Base-by-base conservation (phyloP, 2,797 vertebrate genomes). In the Neosilurus hyrtlii region DNA sequence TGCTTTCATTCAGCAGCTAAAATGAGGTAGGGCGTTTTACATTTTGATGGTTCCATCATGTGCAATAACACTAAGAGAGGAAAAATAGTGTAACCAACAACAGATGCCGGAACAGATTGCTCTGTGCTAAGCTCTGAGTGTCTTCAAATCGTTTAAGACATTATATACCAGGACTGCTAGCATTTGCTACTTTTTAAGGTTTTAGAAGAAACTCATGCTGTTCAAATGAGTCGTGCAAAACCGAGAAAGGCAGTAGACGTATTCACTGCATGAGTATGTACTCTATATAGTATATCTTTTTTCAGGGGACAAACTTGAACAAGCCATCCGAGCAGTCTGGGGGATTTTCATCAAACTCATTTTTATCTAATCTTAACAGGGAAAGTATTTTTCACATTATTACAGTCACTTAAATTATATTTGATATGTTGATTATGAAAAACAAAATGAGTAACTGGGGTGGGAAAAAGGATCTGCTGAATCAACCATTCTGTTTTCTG, bases 371-470 rank as follows among this genome's bases (percentile, higher is more conserved):
- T 72, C 22, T 79, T 30, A 82, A 84, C 26, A 80, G 71, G 59
- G 52, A 75, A 84, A 82, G 79, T 82, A 81, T 84, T 63, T 59
- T 84, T 74, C 66, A 73, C 76, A 67, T 73, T 59, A 56, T 81
- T 83, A 61, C 51, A 72, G 78, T 86, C 67, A 62, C 49, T 78
- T 14, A 75, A 82, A 86, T 86, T 80, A 82, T 82, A 82, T 89
- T 70, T 78, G 14, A 63, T 80, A 83, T 87, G 88, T 85, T 87
- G 84, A 86, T 84, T 84, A 65, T 79, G 66, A 84, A 88, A 86
- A 86, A 86, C 80, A 88, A 89, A 85, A 87, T 83, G 85, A 87
- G 79, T 54, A 35, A 67, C 35, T 71, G 43, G 68, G 79, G 62
- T 26, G 6, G 70, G 79, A 81, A 62, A 12, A 81, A 62, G 16